phyloP scores from a whole-genome alignment of 2,797 vertebrate species.

The Melanotaenia pygmaea region DNA sequence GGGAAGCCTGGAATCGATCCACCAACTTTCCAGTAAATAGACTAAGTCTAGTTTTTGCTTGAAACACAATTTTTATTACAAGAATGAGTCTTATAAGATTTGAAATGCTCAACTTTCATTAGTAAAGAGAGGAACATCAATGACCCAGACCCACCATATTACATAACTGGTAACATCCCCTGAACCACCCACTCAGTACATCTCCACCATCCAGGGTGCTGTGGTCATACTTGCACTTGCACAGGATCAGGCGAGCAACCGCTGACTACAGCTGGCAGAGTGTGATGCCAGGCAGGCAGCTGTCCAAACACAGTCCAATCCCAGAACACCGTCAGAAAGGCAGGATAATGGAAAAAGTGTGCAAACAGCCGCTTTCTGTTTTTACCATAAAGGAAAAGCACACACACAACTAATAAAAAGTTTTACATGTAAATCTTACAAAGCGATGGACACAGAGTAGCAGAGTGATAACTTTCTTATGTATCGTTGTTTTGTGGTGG shows the following conservation, averaged over 20 bases:
- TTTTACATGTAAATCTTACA: constrained; percentile 48
- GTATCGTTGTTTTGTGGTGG: background rate
- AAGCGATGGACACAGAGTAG: constrained; percentile 4
- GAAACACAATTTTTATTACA: too few species aligned
- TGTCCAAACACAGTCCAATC: constrained; percentile 80
- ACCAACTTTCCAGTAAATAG: too few species aligned
- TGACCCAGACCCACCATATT: constrained; percentile 10
- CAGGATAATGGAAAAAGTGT: constrained; percentile 72
- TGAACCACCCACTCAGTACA: constrained; percentile 41
- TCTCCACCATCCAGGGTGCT: constrained; percentile 39
- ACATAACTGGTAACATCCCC: constrained; percentile 29
- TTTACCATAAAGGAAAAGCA: constrained; percentile 63
- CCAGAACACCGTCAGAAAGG: constrained; percentile 48
- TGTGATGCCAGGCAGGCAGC: constrained; percentile 77
- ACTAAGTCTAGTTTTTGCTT: too few species aligned
- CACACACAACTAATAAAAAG: constrained; percentile 58
- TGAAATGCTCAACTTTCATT: background rate
- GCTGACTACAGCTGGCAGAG: constrained; percentile 54
- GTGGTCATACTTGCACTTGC: constrained; percentile 31
- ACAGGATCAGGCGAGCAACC: constrained; percentile 30
- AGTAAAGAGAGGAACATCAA: background rate
- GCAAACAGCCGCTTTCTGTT: constrained; percentile 64
- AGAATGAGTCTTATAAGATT: background rate
- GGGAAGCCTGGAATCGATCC: too few species aligned
- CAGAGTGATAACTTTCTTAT: background rate